Evolutionary conservation across 2,888 invertebrate species (phyloP), one percentile per base, ranked within the genome.

Genomic region (Thecocarcelia acutangulata): DNA sequence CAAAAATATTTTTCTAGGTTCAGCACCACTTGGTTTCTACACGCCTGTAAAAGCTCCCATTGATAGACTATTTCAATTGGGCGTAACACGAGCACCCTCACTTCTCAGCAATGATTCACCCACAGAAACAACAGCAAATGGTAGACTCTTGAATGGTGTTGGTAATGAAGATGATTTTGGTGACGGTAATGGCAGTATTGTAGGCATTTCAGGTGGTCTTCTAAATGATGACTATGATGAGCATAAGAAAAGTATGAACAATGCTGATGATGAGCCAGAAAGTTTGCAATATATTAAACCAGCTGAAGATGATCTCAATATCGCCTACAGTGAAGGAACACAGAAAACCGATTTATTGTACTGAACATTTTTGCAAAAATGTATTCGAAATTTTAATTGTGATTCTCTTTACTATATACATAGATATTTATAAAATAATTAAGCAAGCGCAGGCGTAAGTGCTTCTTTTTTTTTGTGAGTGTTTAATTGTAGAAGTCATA

Each of bases 1-100:
- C 54, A 54, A 56, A 56, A 46, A 6, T 73, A 56, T 74, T 73
- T 54, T 80, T 78, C 78, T 87, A 91, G 91, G 91, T 84, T 91
- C 91, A 72, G 96, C 96, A 85, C 94, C 94, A 87, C 92, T 97
- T 90, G 93, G 95, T 84, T 95, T 94, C 88, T 97, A 97, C 92
- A 96, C 96, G 87, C 97, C 97, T 79, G 93, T 95, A 92, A 95
- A 96, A 92, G 93, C 93, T 70, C 92, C 92, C 84, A 93, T 92
- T 85, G 92, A 92, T 86, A 93, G 91, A 87, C 92, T 93, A 81
- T 97, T 96, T 92, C 94, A 95, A 91, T 92, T 96, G 83, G 97
- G 97, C 68, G 93, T 96, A 76, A 94, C 95, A 84, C 93, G 95
- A 87, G 92, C 92, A 85, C 92, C 90, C 84, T 91, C 84, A 42